Conservation (phyloP, 2,113 vertebrate species). For the Procavia capensis region DNA sequence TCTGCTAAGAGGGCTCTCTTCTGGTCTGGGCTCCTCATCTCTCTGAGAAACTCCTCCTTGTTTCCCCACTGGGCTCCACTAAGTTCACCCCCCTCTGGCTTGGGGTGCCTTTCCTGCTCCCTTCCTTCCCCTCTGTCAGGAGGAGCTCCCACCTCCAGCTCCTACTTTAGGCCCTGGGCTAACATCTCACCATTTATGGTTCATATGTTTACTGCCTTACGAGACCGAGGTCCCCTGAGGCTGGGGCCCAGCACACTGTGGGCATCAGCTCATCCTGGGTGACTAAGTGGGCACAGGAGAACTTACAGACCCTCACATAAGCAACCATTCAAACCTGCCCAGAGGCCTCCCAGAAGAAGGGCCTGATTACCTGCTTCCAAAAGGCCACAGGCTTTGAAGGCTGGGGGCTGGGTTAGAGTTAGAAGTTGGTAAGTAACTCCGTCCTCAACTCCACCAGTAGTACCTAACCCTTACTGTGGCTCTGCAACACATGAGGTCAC, state of each 20-base stretch:
- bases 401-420: background rate
- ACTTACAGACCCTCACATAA: fast-evolving
- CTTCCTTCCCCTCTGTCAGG: background rate
- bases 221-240: background rate
- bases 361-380: background rate
- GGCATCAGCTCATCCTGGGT: background rate
- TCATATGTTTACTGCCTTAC: background rate
- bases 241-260: background rate
- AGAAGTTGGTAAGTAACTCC: fast-evolving
- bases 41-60: background rate
- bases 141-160: no score
- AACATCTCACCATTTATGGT: background rate
- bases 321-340: background rate
- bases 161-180: background rate
- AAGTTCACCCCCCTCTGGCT: background rate
- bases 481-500: background rate
- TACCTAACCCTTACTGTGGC: no score
- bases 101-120: no score
- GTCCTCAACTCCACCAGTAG: background rate
- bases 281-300: fast-evolving
- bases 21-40: fast-evolving
- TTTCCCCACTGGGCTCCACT: background rate
- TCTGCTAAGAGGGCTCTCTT: background rate
- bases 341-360: background rate
- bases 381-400: background rate